Percentiles rank a stretch among this genome's conserved stretches.
These are phyloP conservation scores for Lutjanus campechanus DNA, from an alignment of 2,797 vertebrate species.

Conservation along the genomic window DNA sequence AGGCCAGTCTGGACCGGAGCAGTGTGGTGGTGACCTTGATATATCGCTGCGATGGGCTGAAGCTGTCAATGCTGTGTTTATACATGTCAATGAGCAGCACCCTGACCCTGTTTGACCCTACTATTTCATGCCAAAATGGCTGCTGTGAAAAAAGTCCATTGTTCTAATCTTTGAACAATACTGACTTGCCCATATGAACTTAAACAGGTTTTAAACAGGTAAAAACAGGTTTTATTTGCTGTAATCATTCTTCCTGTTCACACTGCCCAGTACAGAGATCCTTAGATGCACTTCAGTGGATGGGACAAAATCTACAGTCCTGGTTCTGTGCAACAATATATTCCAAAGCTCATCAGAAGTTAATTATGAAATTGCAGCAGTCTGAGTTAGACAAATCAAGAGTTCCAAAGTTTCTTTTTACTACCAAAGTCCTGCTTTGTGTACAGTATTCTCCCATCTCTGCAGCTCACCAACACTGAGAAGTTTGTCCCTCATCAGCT, in stretches of 20 bases:
- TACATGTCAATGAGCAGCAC: no score
- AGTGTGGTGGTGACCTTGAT: no score
- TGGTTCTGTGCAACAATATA: neutral
- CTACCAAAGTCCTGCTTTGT: neutral
- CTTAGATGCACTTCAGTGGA: no score
- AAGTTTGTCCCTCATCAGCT: neutral
- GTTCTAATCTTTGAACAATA: neutral
- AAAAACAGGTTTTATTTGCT: no score
- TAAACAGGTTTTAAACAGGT: no score
- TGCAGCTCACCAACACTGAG: constrained; percentile 3
- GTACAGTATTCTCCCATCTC: constrained; percentile 4
- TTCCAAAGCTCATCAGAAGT: neutral
- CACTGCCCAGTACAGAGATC: neutral
- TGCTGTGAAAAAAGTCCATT: no score
- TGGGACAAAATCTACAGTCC: neutral
- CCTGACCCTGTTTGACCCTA: no score
- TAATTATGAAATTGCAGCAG: neutral
- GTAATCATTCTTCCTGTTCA: neutral
- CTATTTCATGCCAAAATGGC: no score
- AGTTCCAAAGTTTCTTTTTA: neutral
- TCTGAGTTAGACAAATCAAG: neutral
- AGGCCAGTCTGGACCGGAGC: no score
- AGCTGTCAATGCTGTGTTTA: no score
- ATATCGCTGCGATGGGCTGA: no score
- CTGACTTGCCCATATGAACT: neutral